Evolutionary conservation across 2,888 invertebrate species (phyloP).

Genomic region (Tiliacea citrago): DNA sequence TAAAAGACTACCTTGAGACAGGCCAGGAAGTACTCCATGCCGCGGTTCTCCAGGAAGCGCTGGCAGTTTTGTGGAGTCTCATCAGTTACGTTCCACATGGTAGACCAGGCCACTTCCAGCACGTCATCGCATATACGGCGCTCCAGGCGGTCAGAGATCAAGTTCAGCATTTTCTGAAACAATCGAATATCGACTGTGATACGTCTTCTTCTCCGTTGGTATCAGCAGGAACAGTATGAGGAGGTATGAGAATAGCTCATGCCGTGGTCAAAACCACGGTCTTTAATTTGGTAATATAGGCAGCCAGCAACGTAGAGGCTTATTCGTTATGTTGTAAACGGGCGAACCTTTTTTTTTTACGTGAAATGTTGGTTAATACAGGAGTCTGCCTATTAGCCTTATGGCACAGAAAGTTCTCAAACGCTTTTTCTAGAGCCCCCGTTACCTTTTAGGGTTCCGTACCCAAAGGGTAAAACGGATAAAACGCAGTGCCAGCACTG

Average conservation of each 20-base stretch:
- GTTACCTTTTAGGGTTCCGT: no score
- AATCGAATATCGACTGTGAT: slow-evolving; percentile 40
- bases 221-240: background rate
- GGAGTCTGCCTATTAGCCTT: background rate
- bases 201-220: background rate
- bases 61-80: slow-evolving; percentile 98
- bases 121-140: slow-evolving; percentile 97
- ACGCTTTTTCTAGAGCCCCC: background rate
- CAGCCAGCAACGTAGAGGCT: background rate
- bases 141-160: slow-evolving; percentile 95
- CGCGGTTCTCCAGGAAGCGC: slow-evolving; percentile 96
- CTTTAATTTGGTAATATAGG: background rate
- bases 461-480: no score
- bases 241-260: background rate
- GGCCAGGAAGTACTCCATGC: slow-evolving; percentile 97
- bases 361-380: background rate
- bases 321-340: background rate
- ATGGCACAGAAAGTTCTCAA: background rate
- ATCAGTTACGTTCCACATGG: slow-evolving; percentile 99
- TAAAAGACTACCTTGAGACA: slow-evolving; percentile 94
- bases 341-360: background rate
- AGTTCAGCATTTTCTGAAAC: slow-evolving; percentile 93
- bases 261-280: background rate
- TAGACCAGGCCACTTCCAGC: slow-evolving; percentile 99
- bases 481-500: slow-evolving; percentile 98